Evolutionary conservation across 2,888 invertebrate species (phyloP).

Genomic region (Xestia rhomboidea): DNA sequence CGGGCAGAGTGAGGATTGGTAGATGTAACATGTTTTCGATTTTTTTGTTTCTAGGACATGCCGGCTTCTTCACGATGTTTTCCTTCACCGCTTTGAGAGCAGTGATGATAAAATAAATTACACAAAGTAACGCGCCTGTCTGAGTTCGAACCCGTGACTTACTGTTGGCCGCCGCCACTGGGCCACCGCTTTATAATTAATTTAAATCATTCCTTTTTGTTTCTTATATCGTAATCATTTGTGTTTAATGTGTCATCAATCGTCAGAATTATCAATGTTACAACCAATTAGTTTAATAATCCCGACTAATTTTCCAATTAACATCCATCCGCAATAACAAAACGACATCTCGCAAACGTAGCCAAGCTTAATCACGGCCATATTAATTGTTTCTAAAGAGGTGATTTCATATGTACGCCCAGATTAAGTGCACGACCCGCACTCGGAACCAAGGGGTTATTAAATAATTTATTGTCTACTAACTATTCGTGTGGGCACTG

Average conservation of each 20-base stretch:
- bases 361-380: slow-evolving; percentile 69
- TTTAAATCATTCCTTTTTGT: background rate
- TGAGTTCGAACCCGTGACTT: no score
- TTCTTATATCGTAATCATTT: background rate
- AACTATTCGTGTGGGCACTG: slow-evolving; percentile 85
- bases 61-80: no score
- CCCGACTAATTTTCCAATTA: slow-evolving; percentile 37
- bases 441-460: slow-evolving; percentile 84
- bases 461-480: slow-evolving; percentile 90
- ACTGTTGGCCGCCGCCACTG: no score
- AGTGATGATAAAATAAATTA: no score
- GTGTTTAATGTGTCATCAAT: background rate
- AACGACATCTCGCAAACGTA: slow-evolving; percentile 53
- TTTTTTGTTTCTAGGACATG: no score
- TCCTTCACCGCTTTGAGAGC: no score
- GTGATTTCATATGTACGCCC: slow-evolving; percentile 85
- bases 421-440: slow-evolving; percentile 87
- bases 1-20: no score
- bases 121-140: no score
- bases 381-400: slow-evolving; percentile 88
- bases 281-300: slow-evolving; percentile 4
- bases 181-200: background rate
- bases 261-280: background rate
- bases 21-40: no score
- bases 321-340: slow-evolving; percentile 42